These are phyloP conservation scores for Pollimyrus isidori DNA, from an alignment of 2,113 vertebrate genomes.

Conservation along the genomic window DNA sequence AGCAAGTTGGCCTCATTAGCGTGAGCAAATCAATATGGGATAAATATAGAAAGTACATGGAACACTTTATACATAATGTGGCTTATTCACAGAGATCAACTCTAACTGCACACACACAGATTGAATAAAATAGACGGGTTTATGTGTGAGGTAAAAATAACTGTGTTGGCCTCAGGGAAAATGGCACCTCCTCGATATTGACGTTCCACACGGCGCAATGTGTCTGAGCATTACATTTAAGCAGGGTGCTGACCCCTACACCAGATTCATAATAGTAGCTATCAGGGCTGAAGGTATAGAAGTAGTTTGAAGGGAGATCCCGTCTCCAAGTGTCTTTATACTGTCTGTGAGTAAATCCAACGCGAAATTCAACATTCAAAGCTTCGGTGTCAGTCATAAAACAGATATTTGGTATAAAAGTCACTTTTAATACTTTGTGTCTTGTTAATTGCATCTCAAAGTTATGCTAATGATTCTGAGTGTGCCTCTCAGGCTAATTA, in stretches of 20 bases:
- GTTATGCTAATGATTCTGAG: background rate
- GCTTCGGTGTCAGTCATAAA: background rate
- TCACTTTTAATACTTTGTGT: background rate
- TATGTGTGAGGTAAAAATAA: background rate
- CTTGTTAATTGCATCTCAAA: background rate
- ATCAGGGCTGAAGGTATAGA: background rate
- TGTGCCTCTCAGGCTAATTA: slow-evolving; percentile 5
- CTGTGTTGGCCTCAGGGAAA: background rate
- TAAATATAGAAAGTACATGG: background rate
- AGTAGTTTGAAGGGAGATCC: background rate
- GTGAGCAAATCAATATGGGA: background rate
- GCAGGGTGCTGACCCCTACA: background rate
- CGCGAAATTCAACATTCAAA: background rate
- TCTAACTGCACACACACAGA: background rate
- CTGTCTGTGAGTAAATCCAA: background rate
- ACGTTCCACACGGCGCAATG: background rate
- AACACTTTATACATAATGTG: background rate
- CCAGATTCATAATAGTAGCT: background rate
- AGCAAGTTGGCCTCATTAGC: background rate
- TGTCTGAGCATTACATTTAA: background rate
- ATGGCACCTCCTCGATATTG: background rate
- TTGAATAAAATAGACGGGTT: background rate
- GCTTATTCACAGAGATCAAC: background rate
- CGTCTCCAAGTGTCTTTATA: background rate
- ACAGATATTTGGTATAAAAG: background rate